A percentile compares a stretch with the other conserved stretches of the same genome.
Conservation (phyloP, 2,888 invertebrate species). For the Zhuqinia jingwanae region DNA sequence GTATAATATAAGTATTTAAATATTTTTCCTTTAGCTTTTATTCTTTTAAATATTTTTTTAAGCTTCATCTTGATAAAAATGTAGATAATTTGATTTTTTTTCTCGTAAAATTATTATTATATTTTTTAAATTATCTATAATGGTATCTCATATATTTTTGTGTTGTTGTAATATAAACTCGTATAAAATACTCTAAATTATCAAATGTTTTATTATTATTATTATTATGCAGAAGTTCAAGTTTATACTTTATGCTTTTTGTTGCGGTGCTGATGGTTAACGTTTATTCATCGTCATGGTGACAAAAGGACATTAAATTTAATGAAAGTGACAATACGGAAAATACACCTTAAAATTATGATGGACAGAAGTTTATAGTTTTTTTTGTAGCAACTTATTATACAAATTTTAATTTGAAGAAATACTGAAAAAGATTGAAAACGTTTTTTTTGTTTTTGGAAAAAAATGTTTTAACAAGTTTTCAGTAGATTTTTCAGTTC, state of each 20-base stretch:
- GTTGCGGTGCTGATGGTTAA: neutral
- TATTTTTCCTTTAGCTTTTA: neutral
- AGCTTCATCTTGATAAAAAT: conserved; percentile 11
- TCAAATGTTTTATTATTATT: neutral
- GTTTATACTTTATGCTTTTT: neutral
- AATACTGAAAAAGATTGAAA: too few species aligned
- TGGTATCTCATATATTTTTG: neutral
- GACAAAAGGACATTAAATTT: neutral
- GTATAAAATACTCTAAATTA: conserved; percentile 2
- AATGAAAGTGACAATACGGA: too few species aligned
- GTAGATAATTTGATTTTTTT: conserved; percentile 18
- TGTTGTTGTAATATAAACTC: conserved; percentile 28
- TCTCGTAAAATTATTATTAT: neutral
- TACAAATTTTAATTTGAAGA: too few species aligned
- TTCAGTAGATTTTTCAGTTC: too few species aligned
- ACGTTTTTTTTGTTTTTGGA: too few species aligned
- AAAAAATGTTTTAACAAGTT: too few species aligned
- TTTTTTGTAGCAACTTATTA: too few species aligned
- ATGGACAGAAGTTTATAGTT: too few species aligned
- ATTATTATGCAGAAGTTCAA: neutral
- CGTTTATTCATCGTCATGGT: neutral
- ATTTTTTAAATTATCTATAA: neutral
- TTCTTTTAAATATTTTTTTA: neutral
- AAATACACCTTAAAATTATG: too few species aligned
- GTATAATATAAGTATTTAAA: neutral